These are phyloP conservation scores for Pseudopodoces humilis DNA, from an alignment of 2,113 vertebrate species.

Conservation along the genomic window DNA sequence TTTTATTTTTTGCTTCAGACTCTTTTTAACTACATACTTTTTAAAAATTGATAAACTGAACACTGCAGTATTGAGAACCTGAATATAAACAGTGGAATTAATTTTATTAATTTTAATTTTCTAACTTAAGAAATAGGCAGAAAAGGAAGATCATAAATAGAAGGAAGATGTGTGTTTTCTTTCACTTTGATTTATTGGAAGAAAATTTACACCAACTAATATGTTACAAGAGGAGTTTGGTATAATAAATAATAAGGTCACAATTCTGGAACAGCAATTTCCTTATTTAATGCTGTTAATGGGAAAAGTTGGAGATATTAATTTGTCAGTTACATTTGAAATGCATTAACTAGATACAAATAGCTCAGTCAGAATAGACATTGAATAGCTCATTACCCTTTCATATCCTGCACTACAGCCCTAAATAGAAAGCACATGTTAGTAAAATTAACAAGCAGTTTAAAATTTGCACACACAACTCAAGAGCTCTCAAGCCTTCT, in stretches of 20 bases:
- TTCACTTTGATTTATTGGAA: slow-evolving; percentile 36
- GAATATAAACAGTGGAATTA: not conserved
- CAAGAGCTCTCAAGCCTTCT: not conserved
- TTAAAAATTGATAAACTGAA: not conserved
- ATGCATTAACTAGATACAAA: slow-evolving; percentile 3
- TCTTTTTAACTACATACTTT: not conserved
- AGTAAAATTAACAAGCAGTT: not conserved
- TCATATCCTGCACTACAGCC: not conserved
- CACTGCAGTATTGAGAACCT: not conserved
- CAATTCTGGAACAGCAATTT: slow-evolving; percentile 50
- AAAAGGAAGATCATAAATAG: not conserved
- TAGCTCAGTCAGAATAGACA: not conserved
- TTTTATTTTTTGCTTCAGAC: not conserved
- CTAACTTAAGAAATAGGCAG: not conserved
- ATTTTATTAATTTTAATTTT: not conserved
- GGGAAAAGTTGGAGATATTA: slow-evolving; percentile 26
- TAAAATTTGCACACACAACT: not conserved
- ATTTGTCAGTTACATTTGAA: slow-evolving; percentile 52
- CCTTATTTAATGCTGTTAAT: slow-evolving; percentile 52
- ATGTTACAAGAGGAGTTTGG: not conserved
- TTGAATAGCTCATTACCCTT: slow-evolving; percentile 44
- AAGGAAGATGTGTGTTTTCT: not conserved
- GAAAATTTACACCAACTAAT: not conserved
- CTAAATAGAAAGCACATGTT: not conserved
- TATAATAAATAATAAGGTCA: slow-evolving; percentile 42